Conservation (phyloP, 53 echinoderm and acorn worm species). For the Zoroaster sp. region DNA sequence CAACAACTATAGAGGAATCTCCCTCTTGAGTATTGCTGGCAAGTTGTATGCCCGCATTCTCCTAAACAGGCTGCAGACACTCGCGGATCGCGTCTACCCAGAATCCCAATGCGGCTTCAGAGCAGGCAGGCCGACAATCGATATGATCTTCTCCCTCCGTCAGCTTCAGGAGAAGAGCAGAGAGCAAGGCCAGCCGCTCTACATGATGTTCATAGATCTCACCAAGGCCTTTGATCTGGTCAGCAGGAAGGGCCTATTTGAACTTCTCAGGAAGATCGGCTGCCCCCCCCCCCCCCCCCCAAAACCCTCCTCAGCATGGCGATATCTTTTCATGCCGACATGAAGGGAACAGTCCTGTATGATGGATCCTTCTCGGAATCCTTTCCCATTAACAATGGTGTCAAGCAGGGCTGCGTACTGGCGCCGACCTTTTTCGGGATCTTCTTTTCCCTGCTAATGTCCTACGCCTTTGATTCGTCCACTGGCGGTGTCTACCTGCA, state of each 20-base stretch:
- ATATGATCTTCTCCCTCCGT: too few relatives aligned
- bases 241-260: too few relatives aligned
- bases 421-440: conserved; percentile 59
- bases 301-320: conserved; percentile 16
- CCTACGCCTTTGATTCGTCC: conserved; percentile 35
- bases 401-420: conserved; percentile 68
- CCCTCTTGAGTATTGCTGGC: too few relatives aligned
- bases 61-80: neutral
- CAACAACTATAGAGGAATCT: too few relatives aligned
- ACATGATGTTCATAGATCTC: conserved; percentile 10
- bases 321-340: conserved; percentile 46
- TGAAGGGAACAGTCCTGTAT: too few relatives aligned
- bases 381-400: conserved; percentile 54
- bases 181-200: too few relatives aligned
- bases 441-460: too few relatives aligned
- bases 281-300: conserved; percentile 51
- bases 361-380: too few relatives aligned
- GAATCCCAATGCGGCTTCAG: neutral
- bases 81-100: neutral
- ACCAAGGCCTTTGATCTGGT: too few relatives aligned
- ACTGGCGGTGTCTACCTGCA: conserved; percentile 55
- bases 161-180: too few relatives aligned
- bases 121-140: too few relatives aligned
- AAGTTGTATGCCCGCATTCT: neutral
- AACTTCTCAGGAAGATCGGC: conserved; percentile 29